Percentiles rank a stretch among this genome's conserved stretches.
phyloP scores from a whole-genome alignment of 2,797 vertebrate genomes.

The Sphenodon punctatus region DNA sequence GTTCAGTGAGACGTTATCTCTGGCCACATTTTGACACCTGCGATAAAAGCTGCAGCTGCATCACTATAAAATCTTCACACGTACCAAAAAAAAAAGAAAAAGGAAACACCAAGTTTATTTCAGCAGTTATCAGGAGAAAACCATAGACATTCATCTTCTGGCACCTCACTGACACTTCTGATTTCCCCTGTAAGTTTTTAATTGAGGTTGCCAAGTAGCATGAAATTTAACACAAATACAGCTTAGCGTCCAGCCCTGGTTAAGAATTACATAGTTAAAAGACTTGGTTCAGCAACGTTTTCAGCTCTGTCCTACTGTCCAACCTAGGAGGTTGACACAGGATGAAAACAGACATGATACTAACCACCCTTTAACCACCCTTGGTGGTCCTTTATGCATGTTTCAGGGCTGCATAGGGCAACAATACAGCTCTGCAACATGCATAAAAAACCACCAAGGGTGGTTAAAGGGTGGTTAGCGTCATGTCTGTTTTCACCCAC shows the following conservation, averaged over 20 bases:
- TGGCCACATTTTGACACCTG: slow-evolving; percentile 46
- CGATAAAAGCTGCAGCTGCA: slow-evolving; percentile 2
- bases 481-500: too few relatives aligned
- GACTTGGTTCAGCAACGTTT: slow-evolving; percentile 22
- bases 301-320: not conserved
- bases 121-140: slow-evolving; percentile 38
- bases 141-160: slow-evolving; percentile 33
- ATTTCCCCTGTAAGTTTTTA: slow-evolving; percentile 51
- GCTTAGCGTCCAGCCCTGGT: not conserved
- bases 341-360: too few relatives aligned
- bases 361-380: too few relatives aligned
- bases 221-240: slow-evolving; percentile 50
- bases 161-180: slow-evolving; percentile 27
- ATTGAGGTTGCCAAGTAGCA: slow-evolving; percentile 48
- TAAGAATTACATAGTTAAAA: slow-evolving; percentile 29
- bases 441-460: too few relatives aligned
- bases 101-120: slow-evolving; percentile 34
- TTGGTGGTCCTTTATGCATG: too few relatives aligned
- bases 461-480: too few relatives aligned
- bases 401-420: too few relatives aligned
- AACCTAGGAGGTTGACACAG: not conserved
- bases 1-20: slow-evolving; percentile 50
- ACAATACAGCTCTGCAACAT: too few relatives aligned
- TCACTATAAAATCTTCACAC: slow-evolving; percentile 34
- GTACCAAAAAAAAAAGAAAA: too few relatives aligned